Evolutionary conservation across 1,140 invertebrate genomes (phyloP).

Genomic region (Muscidifurax raptorellus): DNA sequence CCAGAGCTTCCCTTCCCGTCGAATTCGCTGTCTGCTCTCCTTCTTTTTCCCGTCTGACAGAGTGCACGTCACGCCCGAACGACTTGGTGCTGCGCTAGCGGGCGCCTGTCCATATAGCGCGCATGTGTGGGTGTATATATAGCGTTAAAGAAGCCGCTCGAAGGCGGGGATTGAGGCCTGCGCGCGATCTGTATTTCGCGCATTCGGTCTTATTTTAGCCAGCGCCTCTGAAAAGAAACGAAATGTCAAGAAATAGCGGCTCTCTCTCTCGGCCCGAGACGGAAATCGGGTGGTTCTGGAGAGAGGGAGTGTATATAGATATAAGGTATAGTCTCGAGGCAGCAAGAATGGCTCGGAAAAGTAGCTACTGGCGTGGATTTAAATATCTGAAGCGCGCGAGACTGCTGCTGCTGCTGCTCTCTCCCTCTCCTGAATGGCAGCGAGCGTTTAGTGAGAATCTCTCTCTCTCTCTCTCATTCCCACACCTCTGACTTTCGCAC

Average conservation of each 20-base stretch:
- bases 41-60: conserved; percentile 57
- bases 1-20: not conserved
- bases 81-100: conserved; percentile 51
- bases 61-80: conserved; percentile 68
- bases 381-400: conserved; percentile 61
- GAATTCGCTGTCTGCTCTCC: conserved; percentile 44
- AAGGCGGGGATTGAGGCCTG: not conserved
- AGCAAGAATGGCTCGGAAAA: conserved; percentile 39
- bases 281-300: not conserved
- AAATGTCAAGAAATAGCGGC: not conserved
- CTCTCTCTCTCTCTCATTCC: no score
- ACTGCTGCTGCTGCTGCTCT: not conserved
- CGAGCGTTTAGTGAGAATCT: not conserved
- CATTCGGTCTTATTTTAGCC: not conserved
- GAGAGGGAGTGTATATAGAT: not conserved
- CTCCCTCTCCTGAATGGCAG: not conserved
- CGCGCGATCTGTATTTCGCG: not conserved
- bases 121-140: not conserved
- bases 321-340: not conserved
- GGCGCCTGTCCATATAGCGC: not conserved
- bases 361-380: conserved; percentile 59
- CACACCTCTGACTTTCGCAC: not conserved
- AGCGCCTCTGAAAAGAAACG: not conserved
- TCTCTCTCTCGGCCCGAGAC: not conserved
- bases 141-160: not conserved